Evolutionary conservation across 1,140 invertebrate genomes (phyloP).

Genomic region (Leptinotarsa defecta): DNA sequence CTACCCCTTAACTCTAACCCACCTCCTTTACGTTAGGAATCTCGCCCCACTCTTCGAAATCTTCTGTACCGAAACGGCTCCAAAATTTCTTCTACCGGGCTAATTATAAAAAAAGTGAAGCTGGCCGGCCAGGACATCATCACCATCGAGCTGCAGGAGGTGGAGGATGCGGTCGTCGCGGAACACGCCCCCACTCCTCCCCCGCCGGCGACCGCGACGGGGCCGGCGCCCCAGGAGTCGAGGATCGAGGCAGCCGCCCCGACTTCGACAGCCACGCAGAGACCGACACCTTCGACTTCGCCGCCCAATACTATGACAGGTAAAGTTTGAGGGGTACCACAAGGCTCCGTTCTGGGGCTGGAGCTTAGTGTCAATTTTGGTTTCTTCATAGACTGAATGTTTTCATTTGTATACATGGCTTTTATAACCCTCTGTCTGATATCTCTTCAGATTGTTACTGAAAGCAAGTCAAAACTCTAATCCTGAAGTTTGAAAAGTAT

Average conservation of each 20-base stretch:
- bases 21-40: not conserved
- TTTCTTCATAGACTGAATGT: too few relatives aligned
- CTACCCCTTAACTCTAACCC: too few relatives aligned
- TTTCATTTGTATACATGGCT: too few relatives aligned
- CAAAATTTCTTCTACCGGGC: conserved; percentile 16
- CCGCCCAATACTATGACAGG: conserved; percentile 54
- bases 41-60: not conserved
- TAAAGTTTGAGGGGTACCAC: conserved; percentile 26
- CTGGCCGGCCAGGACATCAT: conserved; percentile 53
- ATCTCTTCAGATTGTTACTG: too few relatives aligned
- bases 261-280: conserved; percentile 36
- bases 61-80: conserved; percentile 9
- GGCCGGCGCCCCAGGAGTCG: not conserved
- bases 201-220: conserved; percentile 16
- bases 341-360: too few relatives aligned
- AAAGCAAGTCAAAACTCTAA: too few relatives aligned
- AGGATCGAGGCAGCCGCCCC: conserved; percentile 19
- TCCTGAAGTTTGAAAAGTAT: too few relatives aligned
- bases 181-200: conserved; percentile 30
- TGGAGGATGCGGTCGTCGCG: conserved; percentile 46
- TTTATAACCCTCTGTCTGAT: too few relatives aligned
- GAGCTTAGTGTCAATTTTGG: too few relatives aligned
- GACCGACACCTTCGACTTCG: conserved; percentile 44
- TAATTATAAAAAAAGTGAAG: conserved; percentile 35
- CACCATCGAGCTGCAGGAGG: conserved; percentile 52